Evolutionary conservation across 2,797 vertebrate genomes (phyloP), one percentile per base, ranked within the genome.

Genomic region (Buphagus erythrorhynchus): DNA sequence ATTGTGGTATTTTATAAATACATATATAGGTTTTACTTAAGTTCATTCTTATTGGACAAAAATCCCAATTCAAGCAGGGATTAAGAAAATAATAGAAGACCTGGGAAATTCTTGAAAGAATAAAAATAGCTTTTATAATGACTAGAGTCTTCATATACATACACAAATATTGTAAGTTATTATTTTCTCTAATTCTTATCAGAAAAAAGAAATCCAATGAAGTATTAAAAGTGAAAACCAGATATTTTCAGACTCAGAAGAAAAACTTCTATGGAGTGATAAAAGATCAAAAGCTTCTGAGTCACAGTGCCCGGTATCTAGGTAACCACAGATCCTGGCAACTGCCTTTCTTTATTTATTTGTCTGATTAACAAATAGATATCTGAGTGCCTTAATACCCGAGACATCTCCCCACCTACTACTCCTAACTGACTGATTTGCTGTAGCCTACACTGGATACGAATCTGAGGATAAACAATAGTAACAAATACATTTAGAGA

Each of bases 271-370:
- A 15, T 9, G 15, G 57, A 63, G 36, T 52, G 35, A 88, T 90
- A 95, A 69, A 83, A 86, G 66, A 96, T 92, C 62, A 86, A 91
- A 97, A 91, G 29, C 75, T 78, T 91, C 33, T 86, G 77, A 95
- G 72, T 46, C 65, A 75, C 22, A 49, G 51, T 24, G 24, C 19
- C 40, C 33, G 12, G 66, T 94, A 94, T 67, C 88, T 57, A 96
- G 81, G 80, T 91, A 96, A 97, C 46, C 79, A 79, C 55, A 96
- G 90, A 95, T 66, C 58, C 18, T 46, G 66, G 66, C 40, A 87
- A 81, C 43, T 87, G 55, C 16, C 51, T 78, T 75, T 59, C 61
- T 35, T 77, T 91, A 89, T 82, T 95, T 82, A 88, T 87, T 87
- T 94, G 29, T 52, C 57, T 79, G 76, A 76, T 90, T 92, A 81